These are phyloP conservation scores for Heliconius congener DNA, from an alignment of 1,140 invertebrate genomes.

Conservation along the genomic window DNA sequence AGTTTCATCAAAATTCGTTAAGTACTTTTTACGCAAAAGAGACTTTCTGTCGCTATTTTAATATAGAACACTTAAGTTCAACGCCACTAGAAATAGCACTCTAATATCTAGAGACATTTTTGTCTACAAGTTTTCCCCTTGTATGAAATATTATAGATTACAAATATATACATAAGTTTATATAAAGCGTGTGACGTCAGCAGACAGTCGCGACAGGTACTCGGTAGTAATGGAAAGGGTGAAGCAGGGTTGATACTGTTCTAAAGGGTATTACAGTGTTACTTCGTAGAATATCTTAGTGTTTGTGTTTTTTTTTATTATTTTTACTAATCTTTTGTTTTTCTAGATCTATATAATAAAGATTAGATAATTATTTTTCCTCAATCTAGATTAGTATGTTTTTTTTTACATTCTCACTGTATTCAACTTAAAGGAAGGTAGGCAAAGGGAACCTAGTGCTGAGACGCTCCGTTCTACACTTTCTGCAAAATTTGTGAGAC, in stretches of 20 bases:
- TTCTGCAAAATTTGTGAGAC: too few species aligned
- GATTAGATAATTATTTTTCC: too few species aligned
- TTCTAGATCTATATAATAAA: too few species aligned
- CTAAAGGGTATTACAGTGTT: not conserved
- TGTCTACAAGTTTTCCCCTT: not conserved
- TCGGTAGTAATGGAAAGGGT: constrained; percentile 9
- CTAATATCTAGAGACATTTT: not conserved
- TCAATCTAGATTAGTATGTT: too few species aligned
- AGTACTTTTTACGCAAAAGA: too few species aligned
- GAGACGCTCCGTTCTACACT: too few species aligned
- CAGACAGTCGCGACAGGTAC: constrained; percentile 27
- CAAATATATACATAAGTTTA: not conserved
- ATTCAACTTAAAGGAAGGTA: too few species aligned
- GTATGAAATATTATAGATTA: constrained; percentile 10
- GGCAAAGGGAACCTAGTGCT: too few species aligned
- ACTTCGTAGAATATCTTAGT: not conserved
- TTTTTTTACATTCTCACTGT: not conserved
- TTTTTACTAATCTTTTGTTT: not conserved
- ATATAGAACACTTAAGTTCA: too few species aligned
- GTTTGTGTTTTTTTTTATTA: not conserved
- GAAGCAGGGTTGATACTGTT: not conserved
- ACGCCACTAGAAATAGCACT: not conserved
- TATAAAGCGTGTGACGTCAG: constrained; percentile 4
- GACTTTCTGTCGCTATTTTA: too few species aligned
- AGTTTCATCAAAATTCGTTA: too few species aligned